phyloP scores from a whole-genome alignment of 2,888 invertebrate species.

The Hemistola chrysoprasaria region DNA sequence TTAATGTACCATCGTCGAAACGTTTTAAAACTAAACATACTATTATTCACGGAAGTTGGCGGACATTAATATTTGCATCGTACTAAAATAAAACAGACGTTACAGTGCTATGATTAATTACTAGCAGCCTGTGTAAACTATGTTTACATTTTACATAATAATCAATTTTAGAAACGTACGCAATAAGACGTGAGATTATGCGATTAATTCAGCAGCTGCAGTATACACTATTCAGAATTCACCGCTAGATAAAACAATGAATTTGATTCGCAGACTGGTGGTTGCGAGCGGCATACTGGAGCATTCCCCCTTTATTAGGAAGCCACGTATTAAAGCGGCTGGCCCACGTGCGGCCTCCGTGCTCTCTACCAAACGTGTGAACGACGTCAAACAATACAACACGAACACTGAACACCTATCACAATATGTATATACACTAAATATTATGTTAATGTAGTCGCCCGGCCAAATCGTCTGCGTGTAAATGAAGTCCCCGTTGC shows the following conservation, averaged over 20 bases:
- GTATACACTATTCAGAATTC: neutral
- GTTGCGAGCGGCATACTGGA: conserved; percentile 32
- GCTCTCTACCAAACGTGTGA: conserved; percentile 51
- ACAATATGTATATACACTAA: conserved; percentile 18
- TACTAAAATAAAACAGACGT: conserved; percentile 27
- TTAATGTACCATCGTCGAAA: conserved; percentile 3
- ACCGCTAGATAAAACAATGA: conserved; percentile 33
- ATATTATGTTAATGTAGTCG: conserved; percentile 33
- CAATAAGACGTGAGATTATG: conserved; percentile 17
- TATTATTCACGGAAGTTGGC: conserved; percentile 23
- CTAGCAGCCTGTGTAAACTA: conserved; percentile 14
- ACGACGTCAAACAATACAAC: conserved; percentile 39
- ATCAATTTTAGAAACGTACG: conserved; percentile 22
- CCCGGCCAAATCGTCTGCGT: conserved; percentile 32
- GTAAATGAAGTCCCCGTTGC: conserved; percentile 33
- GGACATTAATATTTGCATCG: conserved; percentile 27
- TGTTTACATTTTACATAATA: conserved; percentile 22
- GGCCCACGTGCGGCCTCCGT: conserved; percentile 56
- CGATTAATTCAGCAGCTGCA: conserved; percentile 6
- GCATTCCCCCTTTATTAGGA: conserved; percentile 71
- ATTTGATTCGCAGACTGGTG: conserved; percentile 34
- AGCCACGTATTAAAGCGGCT: conserved; percentile 65
- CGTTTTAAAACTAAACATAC: conserved; percentile 17
- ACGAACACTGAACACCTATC: conserved; percentile 20
- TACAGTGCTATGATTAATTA: conserved; percentile 29